These are phyloP conservation scores for Agriopis leucophaearia DNA, from an alignment of 2,888 invertebrate genomes.

Conservation along the genomic window DNA sequence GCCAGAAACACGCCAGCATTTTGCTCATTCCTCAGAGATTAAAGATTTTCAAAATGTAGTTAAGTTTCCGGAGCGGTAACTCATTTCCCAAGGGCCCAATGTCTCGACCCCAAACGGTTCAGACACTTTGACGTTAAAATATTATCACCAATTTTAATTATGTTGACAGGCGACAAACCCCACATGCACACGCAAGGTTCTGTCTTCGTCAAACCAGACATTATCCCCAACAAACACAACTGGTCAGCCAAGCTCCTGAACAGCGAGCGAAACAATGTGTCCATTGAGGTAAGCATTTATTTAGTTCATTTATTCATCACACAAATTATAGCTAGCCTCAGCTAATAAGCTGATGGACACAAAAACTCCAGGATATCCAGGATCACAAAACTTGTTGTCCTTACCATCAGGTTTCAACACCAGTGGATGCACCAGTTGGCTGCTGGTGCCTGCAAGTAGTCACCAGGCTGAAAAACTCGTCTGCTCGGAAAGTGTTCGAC, in stretches of 20 bases:
- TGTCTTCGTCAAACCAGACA: slow-evolving; percentile 67
- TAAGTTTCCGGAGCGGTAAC: no score
- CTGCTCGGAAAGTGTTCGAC: slow-evolving; percentile 39
- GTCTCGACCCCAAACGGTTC: no score
- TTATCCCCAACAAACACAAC: slow-evolving; percentile 62
- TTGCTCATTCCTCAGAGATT: no score
- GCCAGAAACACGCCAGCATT: no score
- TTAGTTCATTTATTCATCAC: no score
- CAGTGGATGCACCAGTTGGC: slow-evolving; percentile 89
- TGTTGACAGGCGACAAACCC: slow-evolving; percentile 71
- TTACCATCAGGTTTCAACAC: slow-evolving; percentile 86
- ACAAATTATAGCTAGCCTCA: no score
- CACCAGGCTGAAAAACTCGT: slow-evolving; percentile 69
- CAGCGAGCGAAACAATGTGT: background rate
- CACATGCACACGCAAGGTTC: slow-evolving; percentile 73
- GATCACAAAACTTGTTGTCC: background rate
- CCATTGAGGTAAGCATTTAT: background rate
- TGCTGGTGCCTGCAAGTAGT: slow-evolving; percentile 89
- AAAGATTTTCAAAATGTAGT: no score
- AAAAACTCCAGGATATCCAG: no score
- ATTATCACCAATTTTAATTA: no score
- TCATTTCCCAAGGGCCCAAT: no score
- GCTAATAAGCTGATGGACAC: no score
- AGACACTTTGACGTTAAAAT: background rate
- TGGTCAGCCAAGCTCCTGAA: slow-evolving; percentile 55